Percentiles rank a stretch among this genome's conserved stretches.
Evolutionary conservation across 2,888 invertebrate species (phyloP).

Genomic region (Exocentrus adspersus): DNA sequence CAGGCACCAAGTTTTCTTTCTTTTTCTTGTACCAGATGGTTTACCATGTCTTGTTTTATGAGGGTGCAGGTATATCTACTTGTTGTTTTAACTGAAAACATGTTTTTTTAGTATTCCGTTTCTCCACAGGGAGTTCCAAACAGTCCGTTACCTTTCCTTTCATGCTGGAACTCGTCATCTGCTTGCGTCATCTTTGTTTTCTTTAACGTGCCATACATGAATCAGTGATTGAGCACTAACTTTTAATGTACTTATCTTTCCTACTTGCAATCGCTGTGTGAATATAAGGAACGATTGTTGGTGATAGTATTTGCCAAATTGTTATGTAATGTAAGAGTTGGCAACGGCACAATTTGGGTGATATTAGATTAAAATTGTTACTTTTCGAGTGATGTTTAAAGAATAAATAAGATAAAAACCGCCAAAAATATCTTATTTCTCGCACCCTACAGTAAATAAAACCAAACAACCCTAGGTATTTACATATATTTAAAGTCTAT

Average conservation of each 20-base stretch:
- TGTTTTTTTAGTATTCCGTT: background rate
- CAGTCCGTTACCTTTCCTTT: background rate
- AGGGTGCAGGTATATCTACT: too few relatives aligned
- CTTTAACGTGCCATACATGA: too few relatives aligned
- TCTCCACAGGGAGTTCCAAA: constrained; percentile 14
- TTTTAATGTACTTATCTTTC: too few relatives aligned
- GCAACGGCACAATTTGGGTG: constrained; percentile 40
- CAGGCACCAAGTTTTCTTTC: too few relatives aligned
- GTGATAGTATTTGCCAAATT: constrained; percentile 37
- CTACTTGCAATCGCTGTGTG: too few relatives aligned
- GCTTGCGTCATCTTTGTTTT: too few relatives aligned
- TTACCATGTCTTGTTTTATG: too few relatives aligned
- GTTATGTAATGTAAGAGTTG: constrained; percentile 25
- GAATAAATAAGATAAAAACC: background rate
- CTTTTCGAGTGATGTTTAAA: constrained; percentile 15
- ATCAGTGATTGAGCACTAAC: too few relatives aligned
- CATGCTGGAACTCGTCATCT: constrained; percentile 12
- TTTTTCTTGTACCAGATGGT: too few relatives aligned
- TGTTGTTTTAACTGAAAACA: too few relatives aligned
- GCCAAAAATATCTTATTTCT: background rate
- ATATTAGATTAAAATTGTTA: constrained; percentile 36
- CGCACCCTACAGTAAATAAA: too few relatives aligned
- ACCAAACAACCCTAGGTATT: background rate
- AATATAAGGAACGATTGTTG: constrained; percentile 13
- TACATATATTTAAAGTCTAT: background rate